Evolutionary conservation across 2,113 vertebrate genomes (phyloP).

Genomic region (Willisornis vidua): DNA sequence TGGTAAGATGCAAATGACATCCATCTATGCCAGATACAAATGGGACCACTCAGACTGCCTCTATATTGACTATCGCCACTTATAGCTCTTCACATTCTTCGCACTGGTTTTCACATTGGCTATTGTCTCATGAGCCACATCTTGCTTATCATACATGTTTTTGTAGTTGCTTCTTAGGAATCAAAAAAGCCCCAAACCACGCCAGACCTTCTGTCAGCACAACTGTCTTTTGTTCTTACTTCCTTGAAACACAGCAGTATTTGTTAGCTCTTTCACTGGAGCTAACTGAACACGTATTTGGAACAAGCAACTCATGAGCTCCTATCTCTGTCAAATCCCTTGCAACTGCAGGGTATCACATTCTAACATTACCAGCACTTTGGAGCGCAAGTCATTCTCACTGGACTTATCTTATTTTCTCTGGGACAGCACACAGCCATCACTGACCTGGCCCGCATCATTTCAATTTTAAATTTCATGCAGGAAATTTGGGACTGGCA

Average conservation of each 20-base stretch:
- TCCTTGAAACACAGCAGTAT: neutral
- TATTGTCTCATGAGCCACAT: neutral
- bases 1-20: neutral
- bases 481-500: neutral
- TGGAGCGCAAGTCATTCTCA: neutral
- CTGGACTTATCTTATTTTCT: neutral
- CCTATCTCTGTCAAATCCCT: neutral
- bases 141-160: neutral
- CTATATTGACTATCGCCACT: neutral
- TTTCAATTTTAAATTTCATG: neutral
- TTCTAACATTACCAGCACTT: neutral
- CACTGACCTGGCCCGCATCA: neutral
- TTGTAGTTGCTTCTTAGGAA: neutral
- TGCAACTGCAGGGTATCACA: neutral
- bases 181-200: neutral
- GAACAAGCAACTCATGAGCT: neutral
- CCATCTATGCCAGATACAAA: neutral
- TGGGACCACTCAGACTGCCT: neutral
- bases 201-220: neutral
- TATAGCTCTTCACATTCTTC: neutral
- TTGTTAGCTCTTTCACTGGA: neutral
- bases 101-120: neutral
- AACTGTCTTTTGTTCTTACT: neutral
- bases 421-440: neutral
- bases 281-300: neutral